phyloP scores from a whole-genome alignment of 2,113 vertebrate species.

The Callipepla californica region DNA sequence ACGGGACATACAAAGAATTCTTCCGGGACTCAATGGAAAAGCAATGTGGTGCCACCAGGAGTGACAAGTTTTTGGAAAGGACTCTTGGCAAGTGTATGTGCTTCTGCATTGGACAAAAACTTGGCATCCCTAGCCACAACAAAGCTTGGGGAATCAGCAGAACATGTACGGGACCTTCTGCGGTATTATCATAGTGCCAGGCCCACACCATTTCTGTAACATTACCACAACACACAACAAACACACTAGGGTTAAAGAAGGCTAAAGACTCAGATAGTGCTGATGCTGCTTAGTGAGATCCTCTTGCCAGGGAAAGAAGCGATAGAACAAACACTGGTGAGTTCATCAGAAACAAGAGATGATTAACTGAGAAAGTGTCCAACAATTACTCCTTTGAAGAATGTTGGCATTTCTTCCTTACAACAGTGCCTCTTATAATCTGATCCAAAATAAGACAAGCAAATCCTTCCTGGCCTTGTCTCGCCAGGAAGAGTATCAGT shows the following conservation, averaged over 20 bases:
- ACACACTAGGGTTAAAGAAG: neutral
- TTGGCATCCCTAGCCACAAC: neutral
- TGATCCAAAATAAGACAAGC: slow-evolving; percentile 49
- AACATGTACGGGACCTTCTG: accelerated
- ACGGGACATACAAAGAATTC: neutral
- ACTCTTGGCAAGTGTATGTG: accelerated
- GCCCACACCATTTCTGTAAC: accelerated
- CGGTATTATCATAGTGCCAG: neutral
- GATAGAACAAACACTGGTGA: slow-evolving; percentile 39
- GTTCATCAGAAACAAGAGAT: slow-evolving; percentile 54
- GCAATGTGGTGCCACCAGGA: neutral
- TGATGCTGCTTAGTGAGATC: neutral
- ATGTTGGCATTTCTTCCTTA: slow-evolving; percentile 4
- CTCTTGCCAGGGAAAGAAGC: neutral
- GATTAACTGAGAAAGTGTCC: slow-evolving; percentile 36
- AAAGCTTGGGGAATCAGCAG: neutral
- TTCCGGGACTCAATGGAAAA: neutral
- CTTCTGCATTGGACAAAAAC: neutral
- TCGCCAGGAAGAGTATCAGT: slow-evolving; percentile 1
- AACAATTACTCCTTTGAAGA: slow-evolving; percentile 63
- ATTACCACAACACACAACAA: neutral
- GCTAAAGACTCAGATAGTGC: neutral
- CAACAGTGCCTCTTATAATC: neutral
- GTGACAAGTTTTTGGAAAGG: neutral
- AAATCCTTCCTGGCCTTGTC: slow-evolving; percentile 54